Conservation (phyloP, 1,140 invertebrate species). For the Nixonia krombeini region DNA sequence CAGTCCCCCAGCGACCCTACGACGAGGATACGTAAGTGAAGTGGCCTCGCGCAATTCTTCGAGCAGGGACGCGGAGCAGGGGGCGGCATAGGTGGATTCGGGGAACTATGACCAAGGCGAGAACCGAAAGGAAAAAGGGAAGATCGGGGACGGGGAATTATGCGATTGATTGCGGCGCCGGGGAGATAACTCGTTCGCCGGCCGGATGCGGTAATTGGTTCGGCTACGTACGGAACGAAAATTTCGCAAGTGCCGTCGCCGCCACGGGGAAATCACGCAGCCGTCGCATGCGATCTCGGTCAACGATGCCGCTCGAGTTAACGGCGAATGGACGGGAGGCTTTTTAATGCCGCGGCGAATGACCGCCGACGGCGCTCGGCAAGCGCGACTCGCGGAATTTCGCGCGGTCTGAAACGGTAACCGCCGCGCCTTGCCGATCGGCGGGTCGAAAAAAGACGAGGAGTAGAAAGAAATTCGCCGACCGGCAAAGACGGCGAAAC, state of each 20-base stretch:
- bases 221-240: not conserved
- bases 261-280: not conserved
- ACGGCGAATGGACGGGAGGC: too few relatives aligned
- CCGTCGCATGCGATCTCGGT: not conserved
- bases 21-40: conserved; percentile 26
- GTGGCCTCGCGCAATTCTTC: conserved; percentile 39
- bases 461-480: too few relatives aligned
- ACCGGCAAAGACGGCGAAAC: too few relatives aligned
- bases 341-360: too few relatives aligned
- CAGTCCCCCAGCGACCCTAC: too few relatives aligned
- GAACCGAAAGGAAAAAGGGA: not conserved
- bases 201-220: not conserved
- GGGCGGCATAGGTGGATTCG: conserved; percentile 11
- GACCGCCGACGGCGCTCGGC: too few relatives aligned
- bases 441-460: too few relatives aligned
- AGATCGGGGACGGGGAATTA: conserved; percentile 3
- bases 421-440: too few relatives aligned
- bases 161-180: not conserved
- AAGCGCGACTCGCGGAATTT: too few relatives aligned
- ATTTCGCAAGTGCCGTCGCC: too few relatives aligned
- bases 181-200: not conserved
- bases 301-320: not conserved
- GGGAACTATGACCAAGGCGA: too few relatives aligned
- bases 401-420: too few relatives aligned
- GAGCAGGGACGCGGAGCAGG: conserved; percentile 5